A percentile compares a stretch with the other conserved stretches of the same genome.
Conservation (phyloP, 2,888 invertebrate species). For the Aleiodes alternator region DNA sequence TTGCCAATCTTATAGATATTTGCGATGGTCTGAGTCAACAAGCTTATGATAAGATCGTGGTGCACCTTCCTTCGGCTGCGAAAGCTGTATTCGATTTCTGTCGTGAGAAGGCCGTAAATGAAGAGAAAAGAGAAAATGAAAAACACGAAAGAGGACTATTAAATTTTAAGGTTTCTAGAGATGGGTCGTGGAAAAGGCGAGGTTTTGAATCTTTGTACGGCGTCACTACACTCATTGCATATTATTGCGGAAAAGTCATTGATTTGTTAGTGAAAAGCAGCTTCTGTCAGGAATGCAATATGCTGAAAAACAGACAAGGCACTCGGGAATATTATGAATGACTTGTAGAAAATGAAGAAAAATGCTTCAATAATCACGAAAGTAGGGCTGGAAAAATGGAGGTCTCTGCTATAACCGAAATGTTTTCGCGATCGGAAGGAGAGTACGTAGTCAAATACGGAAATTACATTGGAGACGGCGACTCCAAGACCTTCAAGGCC, state of each 20-base stretch:
- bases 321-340: too few species aligned
- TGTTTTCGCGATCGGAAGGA: constrained; percentile 31
- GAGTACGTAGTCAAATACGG: constrained; percentile 35
- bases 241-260: constrained; percentile 47
- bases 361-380: constrained; percentile 21
- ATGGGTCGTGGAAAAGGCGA: constrained; percentile 44
- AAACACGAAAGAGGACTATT: constrained; percentile 27
- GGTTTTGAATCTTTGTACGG: constrained; percentile 46
- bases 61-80: constrained; percentile 44
- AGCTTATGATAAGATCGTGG: constrained; percentile 39
- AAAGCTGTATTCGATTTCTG: constrained; percentile 45
- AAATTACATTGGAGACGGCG: constrained; percentile 37
- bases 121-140: constrained; percentile 48
- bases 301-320: constrained; percentile 24
- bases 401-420: constrained; percentile 29
- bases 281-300: constrained; percentile 42
- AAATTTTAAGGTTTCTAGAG: constrained; percentile 39
- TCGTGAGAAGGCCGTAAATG: constrained; percentile 49
- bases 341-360: neutral
- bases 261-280: constrained; percentile 44
- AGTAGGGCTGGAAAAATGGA: constrained; percentile 35
- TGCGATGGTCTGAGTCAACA: constrained; percentile 47
- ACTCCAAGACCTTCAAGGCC: constrained; percentile 40
- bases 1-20: constrained; percentile 55
- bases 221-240: constrained; percentile 43